These are phyloP conservation scores for Canis aureus DNA, from an alignment of 2,113 vertebrate species.

Conservation along the genomic window DNA sequence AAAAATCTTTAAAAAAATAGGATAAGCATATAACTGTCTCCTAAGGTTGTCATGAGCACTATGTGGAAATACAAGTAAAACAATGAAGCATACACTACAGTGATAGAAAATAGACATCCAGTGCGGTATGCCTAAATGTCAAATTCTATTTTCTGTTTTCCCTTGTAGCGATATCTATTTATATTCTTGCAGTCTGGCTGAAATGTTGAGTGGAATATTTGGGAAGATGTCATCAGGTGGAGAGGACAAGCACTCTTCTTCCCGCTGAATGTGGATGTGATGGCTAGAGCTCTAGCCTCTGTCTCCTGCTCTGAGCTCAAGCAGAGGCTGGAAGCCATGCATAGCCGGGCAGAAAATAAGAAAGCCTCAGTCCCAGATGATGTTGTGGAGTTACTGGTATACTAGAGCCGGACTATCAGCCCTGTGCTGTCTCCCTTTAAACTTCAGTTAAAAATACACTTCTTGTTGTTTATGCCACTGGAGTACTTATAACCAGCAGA, in stretches of 20 bases:
- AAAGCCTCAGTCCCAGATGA: background rate
- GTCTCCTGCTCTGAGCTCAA: background rate
- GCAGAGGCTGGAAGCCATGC: background rate
- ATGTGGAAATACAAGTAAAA: background rate
- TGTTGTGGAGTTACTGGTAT: background rate
- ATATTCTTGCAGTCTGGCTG: background rate
- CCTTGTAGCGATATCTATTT: background rate
- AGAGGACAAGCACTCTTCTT: background rate
- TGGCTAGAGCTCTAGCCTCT: fast-evolving
- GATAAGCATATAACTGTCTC: background rate
- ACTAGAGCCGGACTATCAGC: background rate
- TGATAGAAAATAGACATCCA: background rate
- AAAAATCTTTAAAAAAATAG: too few relatives aligned
- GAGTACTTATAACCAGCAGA: background rate
- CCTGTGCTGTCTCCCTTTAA: background rate
- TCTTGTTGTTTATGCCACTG: background rate
- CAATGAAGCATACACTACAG: background rate
- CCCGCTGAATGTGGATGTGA: background rate
- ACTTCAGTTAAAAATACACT: background rate
- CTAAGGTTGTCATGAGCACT: background rate
- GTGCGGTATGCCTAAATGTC: background rate
- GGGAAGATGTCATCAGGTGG: background rate
- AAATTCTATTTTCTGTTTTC: background rate
- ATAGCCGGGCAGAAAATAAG: background rate
- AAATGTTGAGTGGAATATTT: background rate